phyloP scores from a whole-genome alignment of 1,140 invertebrate species.

The Limonius californicus region DNA sequence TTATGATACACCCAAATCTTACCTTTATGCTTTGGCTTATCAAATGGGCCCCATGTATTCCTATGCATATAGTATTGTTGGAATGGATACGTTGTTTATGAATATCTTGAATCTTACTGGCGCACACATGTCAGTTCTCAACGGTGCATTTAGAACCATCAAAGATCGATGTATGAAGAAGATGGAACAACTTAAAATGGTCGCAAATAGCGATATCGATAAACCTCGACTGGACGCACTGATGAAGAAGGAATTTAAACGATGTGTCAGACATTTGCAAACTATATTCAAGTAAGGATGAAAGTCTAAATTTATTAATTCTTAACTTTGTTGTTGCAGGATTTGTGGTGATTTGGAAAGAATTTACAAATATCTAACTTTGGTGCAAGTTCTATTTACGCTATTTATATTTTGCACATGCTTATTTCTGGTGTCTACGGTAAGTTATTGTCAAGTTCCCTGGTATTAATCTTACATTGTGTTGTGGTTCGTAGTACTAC shows the following conservation, averaged over 20 bases:
- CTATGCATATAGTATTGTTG: conserved; percentile 40
- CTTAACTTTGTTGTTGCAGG: conserved; percentile 25
- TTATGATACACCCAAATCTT: conserved; percentile 29
- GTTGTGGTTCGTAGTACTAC: too few relatives aligned
- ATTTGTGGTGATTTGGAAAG: conserved; percentile 35
- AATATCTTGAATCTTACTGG: conserved; percentile 41
- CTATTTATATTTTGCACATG: conserved; percentile 42
- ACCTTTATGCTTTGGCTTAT: conserved; percentile 36
- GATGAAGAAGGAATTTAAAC: conserved; percentile 36
- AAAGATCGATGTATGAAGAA: conserved; percentile 24
- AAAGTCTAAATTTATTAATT: conserved; percentile 20
- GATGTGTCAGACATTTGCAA: conserved; percentile 38
- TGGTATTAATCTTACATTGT: too few relatives aligned
- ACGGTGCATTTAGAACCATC: conserved; percentile 38
- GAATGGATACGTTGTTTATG: conserved; percentile 42
- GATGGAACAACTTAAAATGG: conserved; percentile 10
- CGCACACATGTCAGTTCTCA: conserved; percentile 35
- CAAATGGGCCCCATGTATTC: conserved; percentile 40
- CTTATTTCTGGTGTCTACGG: conserved; percentile 39
- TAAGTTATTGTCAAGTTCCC: too few relatives aligned
- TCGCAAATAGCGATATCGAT: too few relatives aligned
- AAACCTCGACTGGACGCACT: too few relatives aligned
- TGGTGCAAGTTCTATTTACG: conserved; percentile 39
- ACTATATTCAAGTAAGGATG: conserved; percentile 31
- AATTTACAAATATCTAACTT: conserved; percentile 33